Evolutionary conservation across 92 coral and sea anemone species (phyloP).

Genomic region (Metridium senile): DNA sequence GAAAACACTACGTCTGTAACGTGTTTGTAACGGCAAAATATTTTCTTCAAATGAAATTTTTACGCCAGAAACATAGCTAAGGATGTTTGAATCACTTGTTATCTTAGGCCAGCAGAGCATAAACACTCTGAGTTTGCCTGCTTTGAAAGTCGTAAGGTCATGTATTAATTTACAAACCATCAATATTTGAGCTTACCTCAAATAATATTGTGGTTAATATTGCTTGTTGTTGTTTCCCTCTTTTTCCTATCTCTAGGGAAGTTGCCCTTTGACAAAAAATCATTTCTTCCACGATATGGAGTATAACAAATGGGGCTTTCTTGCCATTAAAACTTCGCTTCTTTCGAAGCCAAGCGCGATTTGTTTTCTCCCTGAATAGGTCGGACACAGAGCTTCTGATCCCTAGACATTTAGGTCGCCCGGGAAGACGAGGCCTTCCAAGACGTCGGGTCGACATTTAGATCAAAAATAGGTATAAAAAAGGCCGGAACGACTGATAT

Average conservation of each 20-base stretch:
- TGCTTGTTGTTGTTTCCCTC: slow-evolving; percentile 3
- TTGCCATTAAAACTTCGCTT: no score
- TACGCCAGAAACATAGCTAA: slow-evolving; percentile 3
- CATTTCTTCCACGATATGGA: slow-evolving; percentile 7
- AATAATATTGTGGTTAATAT: neutral
- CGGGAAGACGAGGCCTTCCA: no score
- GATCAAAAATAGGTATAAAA: no score
- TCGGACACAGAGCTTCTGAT: no score
- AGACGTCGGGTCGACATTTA: no score
- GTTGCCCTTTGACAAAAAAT: slow-evolving; percentile 3
- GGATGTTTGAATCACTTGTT: slow-evolving; percentile 5
- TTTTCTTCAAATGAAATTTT: slow-evolving; percentile 8
- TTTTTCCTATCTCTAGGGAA: neutral
- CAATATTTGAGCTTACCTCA: slow-evolving; percentile 1
- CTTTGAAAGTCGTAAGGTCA: slow-evolving; percentile 9
- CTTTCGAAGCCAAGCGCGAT: no score
- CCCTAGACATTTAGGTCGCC: no score
- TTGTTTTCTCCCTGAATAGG: no score
- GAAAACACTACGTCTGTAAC: neutral
- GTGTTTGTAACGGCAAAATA: neutral
- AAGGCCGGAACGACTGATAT: no score
- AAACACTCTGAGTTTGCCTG: slow-evolving; percentile 7
- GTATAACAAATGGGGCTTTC: neutral
- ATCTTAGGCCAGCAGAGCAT: slow-evolving; percentile 9
- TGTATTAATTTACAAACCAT: slow-evolving; percentile 3